Evolutionary conservation across 1,140 invertebrate species (phyloP).

Genomic region (Drosophila tristis): DNA sequence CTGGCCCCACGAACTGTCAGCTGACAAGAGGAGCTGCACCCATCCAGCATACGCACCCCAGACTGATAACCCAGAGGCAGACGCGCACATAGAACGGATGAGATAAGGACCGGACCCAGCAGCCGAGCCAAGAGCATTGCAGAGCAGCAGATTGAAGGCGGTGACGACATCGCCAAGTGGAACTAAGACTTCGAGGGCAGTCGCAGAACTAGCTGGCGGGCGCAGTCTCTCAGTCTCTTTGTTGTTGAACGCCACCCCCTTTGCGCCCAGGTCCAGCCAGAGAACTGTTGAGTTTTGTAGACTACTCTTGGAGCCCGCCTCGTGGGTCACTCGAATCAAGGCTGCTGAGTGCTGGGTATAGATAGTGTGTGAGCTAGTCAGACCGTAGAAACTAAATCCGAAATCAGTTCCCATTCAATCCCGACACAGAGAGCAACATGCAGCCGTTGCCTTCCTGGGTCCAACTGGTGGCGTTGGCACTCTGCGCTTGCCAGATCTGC

Average conservation of each 20-base stretch:
- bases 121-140: background rate
- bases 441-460: constrained; percentile 19
- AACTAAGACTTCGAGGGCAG: constrained; percentile 11
- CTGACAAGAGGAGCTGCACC: constrained; percentile 7
- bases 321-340: constrained; percentile 32
- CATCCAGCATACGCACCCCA: background rate
- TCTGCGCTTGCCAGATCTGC: constrained; percentile 29
- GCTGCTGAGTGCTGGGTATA: constrained; percentile 25
- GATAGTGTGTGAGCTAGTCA: constrained; percentile 55
- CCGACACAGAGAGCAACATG: constrained; percentile 63
- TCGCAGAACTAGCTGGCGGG: background rate
- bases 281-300: background rate
- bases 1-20: constrained; percentile 1
- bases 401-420: constrained; percentile 64
- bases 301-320: constrained; percentile 9
- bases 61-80: constrained; percentile 14
- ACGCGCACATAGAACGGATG: constrained; percentile 18
- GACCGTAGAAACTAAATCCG: constrained; percentile 39
- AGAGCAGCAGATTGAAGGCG: constrained; percentile 10
- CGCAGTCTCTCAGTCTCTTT: too few species aligned
- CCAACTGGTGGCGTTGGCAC: constrained; percentile 32
- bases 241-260: too few species aligned
- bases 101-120: constrained; percentile 30
- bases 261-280: too few species aligned
- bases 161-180: constrained; percentile 22